Percentiles rank a stretch among this genome's conserved stretches.
Conservation (phyloP, 1,140 invertebrate genomes). For the Hyposmocoma kahamanoa region DNA sequence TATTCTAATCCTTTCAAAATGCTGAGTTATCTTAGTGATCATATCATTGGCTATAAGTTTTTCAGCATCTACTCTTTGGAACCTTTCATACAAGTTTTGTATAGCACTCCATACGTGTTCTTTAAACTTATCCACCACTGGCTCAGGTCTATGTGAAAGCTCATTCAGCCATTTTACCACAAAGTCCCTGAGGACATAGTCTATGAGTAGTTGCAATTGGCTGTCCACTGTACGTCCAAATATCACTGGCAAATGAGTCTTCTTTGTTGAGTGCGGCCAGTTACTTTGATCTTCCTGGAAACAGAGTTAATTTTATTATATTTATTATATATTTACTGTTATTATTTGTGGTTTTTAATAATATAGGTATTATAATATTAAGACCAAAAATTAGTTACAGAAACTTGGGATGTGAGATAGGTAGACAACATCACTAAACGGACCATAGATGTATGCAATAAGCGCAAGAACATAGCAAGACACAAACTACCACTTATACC, state of each 20-base stretch:
- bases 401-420: too few species aligned
- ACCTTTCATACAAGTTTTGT: constrained; percentile 81
- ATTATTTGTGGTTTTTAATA: too few species aligned
- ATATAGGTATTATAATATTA: too few species aligned
- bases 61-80: constrained; percentile 84
- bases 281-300: constrained; percentile 53
- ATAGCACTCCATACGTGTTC: constrained; percentile 86
- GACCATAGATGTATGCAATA: too few species aligned
- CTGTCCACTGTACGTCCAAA: constrained; percentile 88
- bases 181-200: constrained; percentile 86
- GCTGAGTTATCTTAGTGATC: constrained; percentile 84
- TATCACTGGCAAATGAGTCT: constrained; percentile 79
- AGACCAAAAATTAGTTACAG: too few species aligned
- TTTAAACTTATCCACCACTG: constrained; percentile 79
- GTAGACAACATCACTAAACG: too few species aligned
- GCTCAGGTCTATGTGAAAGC: constrained; percentile 75
- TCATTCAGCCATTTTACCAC: constrained; percentile 83
- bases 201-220: constrained; percentile 87
- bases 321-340: too few species aligned
- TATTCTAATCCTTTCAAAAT: constrained; percentile 89
- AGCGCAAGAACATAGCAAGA: too few species aligned
- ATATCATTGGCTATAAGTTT: constrained; percentile 89
- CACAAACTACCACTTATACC: too few species aligned
- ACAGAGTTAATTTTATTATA: too few species aligned
- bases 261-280: constrained; percentile 47